Base-by-base conservation (phyloP, 2,797 vertebrate species). In the Adelosebastes latens region DNA sequence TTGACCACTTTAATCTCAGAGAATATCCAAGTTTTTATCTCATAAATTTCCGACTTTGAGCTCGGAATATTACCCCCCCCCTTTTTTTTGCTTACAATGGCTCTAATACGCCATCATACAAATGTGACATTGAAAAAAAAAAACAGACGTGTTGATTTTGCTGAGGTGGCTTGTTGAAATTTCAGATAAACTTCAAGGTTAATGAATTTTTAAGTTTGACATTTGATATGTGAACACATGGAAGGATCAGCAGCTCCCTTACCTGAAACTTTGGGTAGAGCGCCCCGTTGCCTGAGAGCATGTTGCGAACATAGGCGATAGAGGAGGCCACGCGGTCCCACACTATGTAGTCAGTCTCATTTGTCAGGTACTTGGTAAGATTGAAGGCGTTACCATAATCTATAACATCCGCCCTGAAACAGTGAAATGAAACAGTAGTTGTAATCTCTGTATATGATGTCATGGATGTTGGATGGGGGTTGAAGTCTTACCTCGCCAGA, bases 261-360 rank as follows among this genome's bases (percentile, higher is more conserved):
- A 99, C 98, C 97, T 99, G 95, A 80, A 99, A 97, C 60, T 0
- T 66, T 12, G 87, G 86, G 78, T 98, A 98, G 69, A 99, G 53
- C 2, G 3, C 29, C 12, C 7, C 3, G 46, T 97, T 94, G 73
- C 94, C 93, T 77, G 96, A 92, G 66, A 99, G 84, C 99, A 99
- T 99, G 83, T 95, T 80, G 70, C 92, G 88, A 0, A 99, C 89
- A 53, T 99, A 99, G 24, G 96, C 88, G 20, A 98, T 92, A 1
- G 97, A 95, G 53, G 96, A 92, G 49, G 96, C 84, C 72, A 92
- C 90, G 73, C 96, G 95, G 0, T 96, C 75, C 98, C 99, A 99
- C 5, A 96, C 97, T 34, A 99, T 96, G 90, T 96, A 98, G 0
- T 96, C 94, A 0, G 1, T 13, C 94, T 99, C 99, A 0, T n/a